Percentiles rank a stretch among this genome's conserved stretches.
Evolutionary conservation across 2,797 vertebrate genomes (phyloP).

Genomic region (Myotis vivesi): DNA sequence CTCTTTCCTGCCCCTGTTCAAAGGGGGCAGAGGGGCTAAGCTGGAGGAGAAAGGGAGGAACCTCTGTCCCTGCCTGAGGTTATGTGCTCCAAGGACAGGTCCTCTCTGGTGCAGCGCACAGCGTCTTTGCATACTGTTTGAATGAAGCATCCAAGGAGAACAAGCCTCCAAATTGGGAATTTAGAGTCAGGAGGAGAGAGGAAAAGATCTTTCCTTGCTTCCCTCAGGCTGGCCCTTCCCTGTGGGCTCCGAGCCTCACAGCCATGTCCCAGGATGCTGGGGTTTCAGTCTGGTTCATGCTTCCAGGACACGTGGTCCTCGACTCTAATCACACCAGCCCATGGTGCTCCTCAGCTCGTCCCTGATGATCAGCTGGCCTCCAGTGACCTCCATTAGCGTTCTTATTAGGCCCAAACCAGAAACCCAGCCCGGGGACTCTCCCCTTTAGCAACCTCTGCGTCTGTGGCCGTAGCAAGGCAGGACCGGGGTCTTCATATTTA

Average conservation of each 20-base stretch:
- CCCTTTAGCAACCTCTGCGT: not conserved
- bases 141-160: not conserved
- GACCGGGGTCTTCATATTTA: not conserved
- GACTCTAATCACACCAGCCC: not conserved
- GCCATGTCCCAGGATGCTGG: not conserved
- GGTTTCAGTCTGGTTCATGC: not conserved
- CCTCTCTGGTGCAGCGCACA: not conserved
- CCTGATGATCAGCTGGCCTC: slow-evolving; percentile 38
- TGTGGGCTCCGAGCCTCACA: not conserved
- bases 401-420: slow-evolving; percentile 29
- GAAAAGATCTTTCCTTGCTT: not conserved
- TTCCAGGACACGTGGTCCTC: not conserved
- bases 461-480: not conserved
- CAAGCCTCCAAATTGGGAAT: not conserved
- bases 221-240: not conserved
- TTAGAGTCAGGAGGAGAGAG: not conserved
- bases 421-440: not conserved
- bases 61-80: not conserved
- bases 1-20: not conserved
- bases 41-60: not conserved
- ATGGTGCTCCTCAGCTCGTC: not conserved
- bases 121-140: not conserved
- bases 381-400: slow-evolving; percentile 45
- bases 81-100: not conserved
- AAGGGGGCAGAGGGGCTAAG: not conserved